Base-by-base conservation (phyloP, 1,140 invertebrate genomes). In the Drosophila ficusphila region DNA sequence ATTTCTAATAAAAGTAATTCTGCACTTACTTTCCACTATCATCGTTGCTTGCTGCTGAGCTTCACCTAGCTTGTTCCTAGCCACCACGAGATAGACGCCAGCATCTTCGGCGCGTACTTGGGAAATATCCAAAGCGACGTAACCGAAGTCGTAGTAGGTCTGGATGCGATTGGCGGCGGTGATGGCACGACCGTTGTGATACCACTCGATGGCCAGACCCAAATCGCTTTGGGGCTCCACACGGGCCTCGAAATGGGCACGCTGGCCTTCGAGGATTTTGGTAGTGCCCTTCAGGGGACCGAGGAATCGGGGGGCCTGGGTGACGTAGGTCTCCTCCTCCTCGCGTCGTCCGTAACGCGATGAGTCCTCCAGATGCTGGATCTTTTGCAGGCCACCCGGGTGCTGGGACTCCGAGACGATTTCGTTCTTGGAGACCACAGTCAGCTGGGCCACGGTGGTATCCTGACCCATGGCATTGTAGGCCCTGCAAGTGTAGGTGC, bases 171-270 rank as follows among this genome's bases (percentile, higher is more conserved):
- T 97, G 19, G 97, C 97, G 41, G 94, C 94, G 75, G 95, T 96
- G 47, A 97, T 95, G 44, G 96, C 93, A 89, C 96, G 95, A 7
- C 96, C 96, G 92, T 98, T 98, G 79, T 96, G 96, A 79, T 97
- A 97, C 97, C 97, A 98, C 92, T 98, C 97, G 60, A 97, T 95
- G 54, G 93, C 94, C 94, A 99, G 95, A 1, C 95, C 96, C 3
- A 97, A 92, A 92, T 99, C 98, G 88, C 94, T 97, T 90, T 97
- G 96, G 2, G 98, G 98, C 89, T 99, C 97, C 34, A 98, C 95
- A 56, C 97, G 95, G 33, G 96, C 97, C 93, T 99, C 98, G 90
- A 99, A 99, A 90, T 99, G 98, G 69, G 97, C 98, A 29, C 97
- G 94, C 92, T 99, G 98, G 8, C 97, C 97, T 93, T 99, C 98